Evolutionary conservation across 2,888 invertebrate genomes (phyloP).

Genomic region (Watsonalla cultraria): DNA sequence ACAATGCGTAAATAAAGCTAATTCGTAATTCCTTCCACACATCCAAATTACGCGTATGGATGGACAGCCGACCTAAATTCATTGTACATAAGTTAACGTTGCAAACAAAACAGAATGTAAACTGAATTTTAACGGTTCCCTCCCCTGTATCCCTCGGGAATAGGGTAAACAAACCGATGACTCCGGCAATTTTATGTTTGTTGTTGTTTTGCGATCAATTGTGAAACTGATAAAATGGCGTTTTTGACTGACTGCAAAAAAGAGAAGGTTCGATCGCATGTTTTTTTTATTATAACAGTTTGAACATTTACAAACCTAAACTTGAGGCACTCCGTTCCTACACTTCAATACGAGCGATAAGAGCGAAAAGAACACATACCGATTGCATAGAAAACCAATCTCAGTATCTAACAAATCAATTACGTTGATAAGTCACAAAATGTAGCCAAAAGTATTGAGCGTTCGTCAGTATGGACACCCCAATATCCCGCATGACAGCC

Average conservation of each 20-base stretch:
- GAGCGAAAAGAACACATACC: no score
- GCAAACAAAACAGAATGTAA: constrained; percentile 6
- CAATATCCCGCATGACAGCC: not conserved
- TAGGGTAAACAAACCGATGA: constrained; percentile 52
- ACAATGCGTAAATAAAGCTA: not conserved
- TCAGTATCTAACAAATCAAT: no score
- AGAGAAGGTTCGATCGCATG: no score
- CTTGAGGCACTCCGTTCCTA: no score
- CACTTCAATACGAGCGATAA: no score
- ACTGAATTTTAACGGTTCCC: constrained; percentile 15
- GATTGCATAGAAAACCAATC: no score
- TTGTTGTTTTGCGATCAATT: constrained; percentile 24
- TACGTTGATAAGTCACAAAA: not conserved
- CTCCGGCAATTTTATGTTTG: constrained; percentile 45
- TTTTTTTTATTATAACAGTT: no score
- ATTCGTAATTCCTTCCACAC: constrained; percentile 16
- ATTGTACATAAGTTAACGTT: constrained; percentile 4
- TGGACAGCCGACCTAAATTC: constrained; percentile 22
- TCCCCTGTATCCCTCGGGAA: constrained; percentile 28
- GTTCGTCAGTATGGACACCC: not conserved
- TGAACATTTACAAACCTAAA: no score
- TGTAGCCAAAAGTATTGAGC: not conserved
- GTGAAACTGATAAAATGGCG: constrained; percentile 18
- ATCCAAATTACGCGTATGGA: constrained; percentile 27
- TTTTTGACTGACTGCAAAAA: no score